A percentile compares a stretch with the other conserved stretches of the same genome.
These are phyloP conservation scores for Aurelia aurita complex sp. Pacific DNA, from an alignment of 30 jellyfish, hydroid and myxozoan genomes.

Conservation along the genomic window DNA sequence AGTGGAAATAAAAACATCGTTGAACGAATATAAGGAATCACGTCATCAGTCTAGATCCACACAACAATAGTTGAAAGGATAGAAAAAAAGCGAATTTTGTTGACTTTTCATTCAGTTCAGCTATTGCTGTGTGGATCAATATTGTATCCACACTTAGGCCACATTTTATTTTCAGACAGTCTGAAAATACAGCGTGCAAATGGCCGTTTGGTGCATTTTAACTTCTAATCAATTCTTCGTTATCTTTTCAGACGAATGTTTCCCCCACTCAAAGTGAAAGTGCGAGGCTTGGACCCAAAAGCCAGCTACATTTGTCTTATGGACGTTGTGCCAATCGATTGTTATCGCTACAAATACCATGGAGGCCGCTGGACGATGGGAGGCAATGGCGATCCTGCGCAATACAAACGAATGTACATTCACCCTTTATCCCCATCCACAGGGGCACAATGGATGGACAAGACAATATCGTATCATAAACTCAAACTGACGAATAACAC, in stretches of 20 bases:
- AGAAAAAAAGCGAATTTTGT: too few relatives aligned
- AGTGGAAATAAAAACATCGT: too few relatives aligned
- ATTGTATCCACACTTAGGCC: too few relatives aligned
- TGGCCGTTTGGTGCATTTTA: too few relatives aligned
- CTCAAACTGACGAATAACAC: constrained; percentile 79
- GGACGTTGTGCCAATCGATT: constrained; percentile 88
- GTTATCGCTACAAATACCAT: constrained; percentile 86
- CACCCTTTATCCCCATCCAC: constrained; percentile 95
- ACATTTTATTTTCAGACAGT: too few relatives aligned
- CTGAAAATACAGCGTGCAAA: too few relatives aligned
- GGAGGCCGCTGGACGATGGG: constrained; percentile 79
- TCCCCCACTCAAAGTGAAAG: constrained; percentile 72
- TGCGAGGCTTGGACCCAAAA: constrained; percentile 79
- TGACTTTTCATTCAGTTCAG: too few relatives aligned
- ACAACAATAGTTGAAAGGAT: too few relatives aligned
- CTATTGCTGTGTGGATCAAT: too few relatives aligned
- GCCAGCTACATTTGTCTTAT: constrained; percentile 71
- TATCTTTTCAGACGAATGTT: constrained; percentile 81
- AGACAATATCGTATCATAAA: constrained; percentile 74
- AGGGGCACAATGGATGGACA: constrained; percentile 95
- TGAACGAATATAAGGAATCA: too few relatives aligned
- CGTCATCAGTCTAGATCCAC: too few relatives aligned
- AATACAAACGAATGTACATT: constrained; percentile 78
- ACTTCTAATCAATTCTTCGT: too few relatives aligned
- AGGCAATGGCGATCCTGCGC: constrained; percentile 90